Percentiles rank a stretch among this genome's conserved stretches.
phyloP scores from a whole-genome alignment of 2,113 vertebrate species.

The Nymphicus hollandicus region DNA sequence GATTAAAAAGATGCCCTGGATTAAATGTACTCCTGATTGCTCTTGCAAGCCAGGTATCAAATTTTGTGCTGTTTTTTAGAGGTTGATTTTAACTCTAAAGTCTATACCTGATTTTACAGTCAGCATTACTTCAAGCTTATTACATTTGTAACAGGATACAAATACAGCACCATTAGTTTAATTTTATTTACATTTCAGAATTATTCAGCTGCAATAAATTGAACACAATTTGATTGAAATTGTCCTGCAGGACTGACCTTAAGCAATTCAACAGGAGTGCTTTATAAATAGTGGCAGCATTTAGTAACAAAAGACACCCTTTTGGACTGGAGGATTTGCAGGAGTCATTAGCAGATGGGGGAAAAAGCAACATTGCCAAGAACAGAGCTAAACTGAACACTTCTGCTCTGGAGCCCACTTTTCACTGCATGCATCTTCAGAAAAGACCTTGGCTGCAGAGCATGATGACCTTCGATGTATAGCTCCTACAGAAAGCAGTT shows the following conservation, averaged over 20 bases:
- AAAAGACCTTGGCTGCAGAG: not conserved
- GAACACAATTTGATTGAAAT: constrained; percentile 72
- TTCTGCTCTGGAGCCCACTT: not conserved
- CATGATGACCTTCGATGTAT: not conserved
- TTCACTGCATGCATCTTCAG: not conserved
- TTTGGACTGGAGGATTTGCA: constrained; percentile 23
- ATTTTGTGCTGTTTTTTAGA: not conserved
- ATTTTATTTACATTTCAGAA: constrained; percentile 78
- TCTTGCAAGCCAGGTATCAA: constrained; percentile 16
- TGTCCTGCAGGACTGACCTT: constrained; percentile 69
- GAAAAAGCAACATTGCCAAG: constrained; percentile 7
- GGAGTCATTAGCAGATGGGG: not conserved
- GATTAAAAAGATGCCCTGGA: not conserved
- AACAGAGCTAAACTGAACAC: not conserved
- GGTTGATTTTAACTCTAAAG: not conserved
- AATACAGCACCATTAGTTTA: constrained; percentile 70
- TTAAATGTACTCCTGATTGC: not conserved
- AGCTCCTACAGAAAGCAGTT: not conserved
- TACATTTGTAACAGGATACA: constrained; percentile 66
- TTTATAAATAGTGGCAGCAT: constrained; percentile 59
- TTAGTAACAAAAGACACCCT: constrained; percentile 41
- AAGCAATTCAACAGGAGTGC: constrained; percentile 41
- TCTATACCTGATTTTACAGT: constrained; percentile 29
- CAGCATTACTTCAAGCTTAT: constrained; percentile 46
- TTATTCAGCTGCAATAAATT: constrained; percentile 72